Percentiles rank a stretch among this genome's conserved stretches.
Evolutionary conservation across 1,140 invertebrate genomes (phyloP).

Genomic region (Matsumurasca onukii): DNA sequence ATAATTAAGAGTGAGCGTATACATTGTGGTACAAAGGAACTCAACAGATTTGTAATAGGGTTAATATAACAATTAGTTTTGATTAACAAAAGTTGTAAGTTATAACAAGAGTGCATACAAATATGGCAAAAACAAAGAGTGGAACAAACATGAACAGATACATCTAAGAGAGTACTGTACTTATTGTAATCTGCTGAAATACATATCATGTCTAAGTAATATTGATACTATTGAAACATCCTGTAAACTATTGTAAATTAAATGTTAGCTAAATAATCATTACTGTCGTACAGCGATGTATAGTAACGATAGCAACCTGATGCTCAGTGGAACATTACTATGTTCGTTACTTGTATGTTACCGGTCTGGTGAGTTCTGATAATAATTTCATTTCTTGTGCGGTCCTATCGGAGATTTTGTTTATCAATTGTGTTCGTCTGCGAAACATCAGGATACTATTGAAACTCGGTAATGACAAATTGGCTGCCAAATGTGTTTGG

Average conservation of each 20-base stretch:
- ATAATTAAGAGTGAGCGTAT: conserved; percentile 28
- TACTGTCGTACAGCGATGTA: conserved; percentile 38
- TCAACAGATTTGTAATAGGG: conserved; percentile 26
- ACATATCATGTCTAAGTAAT: conserved; percentile 39
- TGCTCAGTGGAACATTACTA: conserved; percentile 18
- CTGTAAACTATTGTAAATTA: conserved; percentile 42
- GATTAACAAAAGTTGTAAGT: conserved; percentile 25
- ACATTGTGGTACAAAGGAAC: conserved; percentile 30
- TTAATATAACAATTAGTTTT: conserved; percentile 24
- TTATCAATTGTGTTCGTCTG: neutral
- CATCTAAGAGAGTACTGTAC: conserved; percentile 39
- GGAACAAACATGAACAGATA: conserved; percentile 40
- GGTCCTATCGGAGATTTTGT: neutral
- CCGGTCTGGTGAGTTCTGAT: neutral
- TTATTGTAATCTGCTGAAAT: conserved; percentile 39
- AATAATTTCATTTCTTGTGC: conserved; percentile 9
- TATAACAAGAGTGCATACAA: conserved; percentile 32
- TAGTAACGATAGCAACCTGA: conserved; percentile 38
- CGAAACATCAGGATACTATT: conserved; percentile 28
- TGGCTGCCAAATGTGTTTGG: too few species aligned
- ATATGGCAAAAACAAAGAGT: conserved; percentile 39
- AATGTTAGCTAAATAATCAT: conserved; percentile 40
- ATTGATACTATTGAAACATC: conserved; percentile 42
- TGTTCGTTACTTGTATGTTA: too few species aligned
- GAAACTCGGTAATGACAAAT: conserved; percentile 17